Conservation (phyloP, 1,140 invertebrate species). For the Procambarus clarkii region DNA sequence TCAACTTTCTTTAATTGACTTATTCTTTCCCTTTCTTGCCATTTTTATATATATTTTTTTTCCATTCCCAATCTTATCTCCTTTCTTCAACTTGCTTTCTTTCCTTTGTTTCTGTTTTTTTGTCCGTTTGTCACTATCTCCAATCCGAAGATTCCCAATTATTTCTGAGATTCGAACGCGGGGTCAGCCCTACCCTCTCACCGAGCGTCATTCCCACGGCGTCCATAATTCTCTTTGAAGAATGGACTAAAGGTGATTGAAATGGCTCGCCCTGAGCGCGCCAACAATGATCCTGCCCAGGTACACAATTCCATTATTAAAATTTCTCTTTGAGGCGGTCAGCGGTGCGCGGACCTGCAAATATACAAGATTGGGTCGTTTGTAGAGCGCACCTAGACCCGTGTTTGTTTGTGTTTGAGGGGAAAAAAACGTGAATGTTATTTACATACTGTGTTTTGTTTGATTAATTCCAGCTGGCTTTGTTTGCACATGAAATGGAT, state of each 20-base stretch:
- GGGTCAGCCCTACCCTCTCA: no score
- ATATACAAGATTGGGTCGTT: slow-evolving; percentile 42
- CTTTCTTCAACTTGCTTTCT: no score
- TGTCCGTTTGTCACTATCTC: no score
- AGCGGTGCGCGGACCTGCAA: slow-evolving; percentile 12
- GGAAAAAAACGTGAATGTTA: background rate
- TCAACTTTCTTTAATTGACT: no score
- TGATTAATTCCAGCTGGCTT: slow-evolving; percentile 19
- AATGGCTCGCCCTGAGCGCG: slow-evolving; percentile 15
- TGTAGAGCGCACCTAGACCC: background rate
- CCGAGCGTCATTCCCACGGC: background rate
- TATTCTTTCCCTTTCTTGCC: no score
- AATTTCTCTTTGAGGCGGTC: slow-evolving; percentile 52
- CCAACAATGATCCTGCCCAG: background rate
- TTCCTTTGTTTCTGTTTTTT: no score
- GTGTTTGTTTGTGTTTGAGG: background rate
- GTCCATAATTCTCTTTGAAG: slow-evolving; percentile 50
- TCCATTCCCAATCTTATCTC: background rate
- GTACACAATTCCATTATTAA: slow-evolving; percentile 55
- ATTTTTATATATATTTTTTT: background rate
- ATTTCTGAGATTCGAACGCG: background rate
- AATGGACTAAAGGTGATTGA: slow-evolving; percentile 41
- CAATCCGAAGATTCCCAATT: background rate
- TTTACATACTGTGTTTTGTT: slow-evolving; percentile 13
- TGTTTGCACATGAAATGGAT: slow-evolving; percentile 38